These are phyloP conservation scores for Notechis scutatus DNA, from an alignment of 2,113 vertebrate genomes.

Conservation along the genomic window DNA sequence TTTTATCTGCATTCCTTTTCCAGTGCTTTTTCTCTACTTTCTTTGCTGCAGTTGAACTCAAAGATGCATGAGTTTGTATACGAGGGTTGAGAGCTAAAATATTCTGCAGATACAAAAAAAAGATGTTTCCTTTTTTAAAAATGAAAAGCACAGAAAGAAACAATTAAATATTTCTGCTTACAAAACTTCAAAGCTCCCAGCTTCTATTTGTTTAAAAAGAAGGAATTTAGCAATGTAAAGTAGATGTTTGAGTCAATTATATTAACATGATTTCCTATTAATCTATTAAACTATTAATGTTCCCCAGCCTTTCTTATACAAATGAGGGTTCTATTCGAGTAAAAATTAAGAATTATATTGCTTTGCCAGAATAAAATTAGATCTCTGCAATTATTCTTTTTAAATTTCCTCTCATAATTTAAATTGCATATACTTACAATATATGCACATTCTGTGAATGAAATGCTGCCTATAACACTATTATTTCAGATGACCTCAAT, in stretches of 20 bases:
- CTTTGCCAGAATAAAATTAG: neutral
- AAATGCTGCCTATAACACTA: neutral
- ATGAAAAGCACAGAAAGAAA: neutral
- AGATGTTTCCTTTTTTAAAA: neutral
- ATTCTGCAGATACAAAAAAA: conserved; percentile 62
- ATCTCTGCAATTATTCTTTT: neutral
- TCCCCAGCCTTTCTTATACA: neutral
- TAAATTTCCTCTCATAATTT: neutral
- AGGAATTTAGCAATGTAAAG: neutral
- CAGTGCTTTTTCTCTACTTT: conserved; percentile 87
- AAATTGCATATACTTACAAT: neutral
- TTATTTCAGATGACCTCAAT: neutral
- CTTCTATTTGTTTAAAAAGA: neutral
- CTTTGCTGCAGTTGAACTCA: conserved; percentile 82
- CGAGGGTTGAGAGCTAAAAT: conserved; percentile 85
- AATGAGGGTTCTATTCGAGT: conserved; percentile 1
- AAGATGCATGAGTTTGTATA: conserved; percentile 72
- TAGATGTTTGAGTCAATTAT: neutral
- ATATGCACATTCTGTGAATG: neutral
- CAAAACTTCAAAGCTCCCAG: neutral
- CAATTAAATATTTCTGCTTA: neutral
- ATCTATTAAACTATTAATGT: neutral
- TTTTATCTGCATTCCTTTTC: conserved; percentile 85
- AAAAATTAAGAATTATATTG: neutral
- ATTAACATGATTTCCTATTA: neutral